phyloP scores from a whole-genome alignment of 2,888 invertebrate genomes.

The Gerris lacustris region DNA sequence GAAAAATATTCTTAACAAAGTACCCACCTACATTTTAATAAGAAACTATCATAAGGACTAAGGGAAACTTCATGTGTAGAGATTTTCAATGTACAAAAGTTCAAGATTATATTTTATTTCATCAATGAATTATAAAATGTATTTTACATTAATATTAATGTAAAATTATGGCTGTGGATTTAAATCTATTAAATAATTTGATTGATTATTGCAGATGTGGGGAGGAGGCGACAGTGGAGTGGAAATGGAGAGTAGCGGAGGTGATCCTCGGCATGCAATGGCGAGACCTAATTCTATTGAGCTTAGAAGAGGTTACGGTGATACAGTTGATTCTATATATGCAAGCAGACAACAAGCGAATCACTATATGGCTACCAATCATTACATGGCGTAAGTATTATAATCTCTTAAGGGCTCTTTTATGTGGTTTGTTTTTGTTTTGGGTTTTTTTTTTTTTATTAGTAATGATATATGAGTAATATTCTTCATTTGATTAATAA shows the following conservation, averaged over 20 bases:
- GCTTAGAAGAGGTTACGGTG: constrained; percentile 49
- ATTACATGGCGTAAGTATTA: constrained; percentile 18
- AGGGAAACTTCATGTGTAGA: too few species aligned
- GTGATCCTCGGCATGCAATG: constrained; percentile 17
- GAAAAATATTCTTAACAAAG: too few species aligned
- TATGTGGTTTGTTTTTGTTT: not conserved
- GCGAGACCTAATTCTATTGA: constrained; percentile 78
- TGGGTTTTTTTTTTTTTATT: not conserved
- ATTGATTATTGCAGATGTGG: constrained; percentile 16
- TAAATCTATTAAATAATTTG: too few species aligned
- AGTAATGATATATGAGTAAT: too few species aligned
- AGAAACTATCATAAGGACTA: too few species aligned
- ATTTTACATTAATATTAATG: too few species aligned
- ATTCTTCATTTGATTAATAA: too few species aligned
- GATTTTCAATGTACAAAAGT: too few species aligned
- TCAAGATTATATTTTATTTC: too few species aligned
- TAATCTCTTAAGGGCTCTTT: not conserved
- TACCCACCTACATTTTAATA: too few species aligned
- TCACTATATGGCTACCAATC: constrained; percentile 15
- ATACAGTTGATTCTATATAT: constrained; percentile 23
- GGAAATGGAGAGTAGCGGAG: constrained; percentile 14
- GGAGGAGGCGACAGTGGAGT: constrained; percentile 23
- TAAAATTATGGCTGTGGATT: too few species aligned
- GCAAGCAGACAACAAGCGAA: constrained; percentile 21
- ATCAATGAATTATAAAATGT: too few species aligned